Evolutionary conservation across 1,140 invertebrate species (phyloP).

Genomic region (Ceratina australensis): DNA sequence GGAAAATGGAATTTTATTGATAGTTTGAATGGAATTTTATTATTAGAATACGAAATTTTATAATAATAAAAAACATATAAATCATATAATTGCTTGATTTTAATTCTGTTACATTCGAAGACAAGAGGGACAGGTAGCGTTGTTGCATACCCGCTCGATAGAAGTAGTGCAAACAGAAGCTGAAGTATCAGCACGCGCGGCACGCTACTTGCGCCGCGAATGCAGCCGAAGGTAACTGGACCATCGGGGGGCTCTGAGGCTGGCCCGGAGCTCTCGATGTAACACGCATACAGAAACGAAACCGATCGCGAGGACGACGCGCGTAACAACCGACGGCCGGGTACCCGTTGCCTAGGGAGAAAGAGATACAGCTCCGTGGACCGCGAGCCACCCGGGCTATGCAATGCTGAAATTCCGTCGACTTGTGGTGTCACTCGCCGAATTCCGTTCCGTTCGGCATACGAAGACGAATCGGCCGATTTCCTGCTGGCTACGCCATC

Average conservation of each 20-base stretch:
- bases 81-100: no score
- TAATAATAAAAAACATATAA: no score
- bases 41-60: no score
- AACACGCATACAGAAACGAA: constrained; percentile 41
- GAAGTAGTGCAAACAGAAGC: constrained; percentile 64
- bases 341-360: constrained; percentile 12
- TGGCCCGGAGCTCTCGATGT: constrained; percentile 21
- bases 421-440: constrained; percentile 64
- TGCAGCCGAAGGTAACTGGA: constrained; percentile 53
- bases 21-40: no score
- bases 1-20: neutral
- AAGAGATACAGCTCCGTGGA: constrained; percentile 54
- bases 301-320: constrained; percentile 35
- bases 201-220: constrained; percentile 58
- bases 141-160: constrained; percentile 35
- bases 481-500: constrained; percentile 47
- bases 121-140: constrained; percentile 17
- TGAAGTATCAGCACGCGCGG: constrained; percentile 59
- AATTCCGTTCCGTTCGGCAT: constrained; percentile 56
- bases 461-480: constrained; percentile 54
- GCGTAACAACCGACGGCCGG: constrained; percentile 19
- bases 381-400: constrained; percentile 60
- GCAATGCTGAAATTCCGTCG: constrained; percentile 64
- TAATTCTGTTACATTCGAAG: no score
- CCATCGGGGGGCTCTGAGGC: constrained; percentile 20